Conservation (phyloP, 2,888 invertebrate genomes). For the Loripinus fragilis region DNA sequence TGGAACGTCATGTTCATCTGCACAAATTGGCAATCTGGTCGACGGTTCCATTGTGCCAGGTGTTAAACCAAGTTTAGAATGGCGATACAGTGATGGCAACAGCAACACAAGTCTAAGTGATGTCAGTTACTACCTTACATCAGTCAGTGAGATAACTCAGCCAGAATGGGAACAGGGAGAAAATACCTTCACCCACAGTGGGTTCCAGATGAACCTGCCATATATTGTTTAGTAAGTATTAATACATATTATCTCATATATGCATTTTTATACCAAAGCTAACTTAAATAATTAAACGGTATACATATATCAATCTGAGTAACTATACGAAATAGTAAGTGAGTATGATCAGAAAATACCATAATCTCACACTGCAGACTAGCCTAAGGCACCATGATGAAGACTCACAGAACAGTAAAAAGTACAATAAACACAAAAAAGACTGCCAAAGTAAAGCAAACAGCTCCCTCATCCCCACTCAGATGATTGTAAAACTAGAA, state of each 20-base stretch:
- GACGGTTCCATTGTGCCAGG: neutral
- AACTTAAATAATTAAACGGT: too few species aligned
- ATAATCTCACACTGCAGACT: too few species aligned
- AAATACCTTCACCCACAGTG: slow-evolving; percentile 19
- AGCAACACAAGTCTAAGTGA: slow-evolving; percentile 19
- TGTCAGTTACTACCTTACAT: slow-evolving; percentile 45
- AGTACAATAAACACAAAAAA: too few species aligned
- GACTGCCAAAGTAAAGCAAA: too few species aligned
- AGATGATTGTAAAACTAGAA: too few species aligned
- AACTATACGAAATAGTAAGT: too few species aligned
- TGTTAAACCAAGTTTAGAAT: slow-evolving; percentile 9
- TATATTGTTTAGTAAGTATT: slow-evolving; percentile 33
- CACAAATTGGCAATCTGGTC: slow-evolving; percentile 26
- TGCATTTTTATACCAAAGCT: too few species aligned
- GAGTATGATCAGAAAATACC: too few species aligned
- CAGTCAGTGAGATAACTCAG: slow-evolving; percentile 33
- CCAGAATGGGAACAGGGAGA: slow-evolving; percentile 55
- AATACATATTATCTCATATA: neutral
- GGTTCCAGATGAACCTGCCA: neutral
- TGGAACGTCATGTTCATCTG: slow-evolving; percentile 37
- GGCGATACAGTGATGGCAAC: slow-evolving; percentile 15
- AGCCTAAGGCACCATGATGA: too few species aligned
- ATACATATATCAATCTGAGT: too few species aligned
- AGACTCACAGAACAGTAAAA: too few species aligned
- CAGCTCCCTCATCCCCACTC: too few species aligned